Evolutionary conservation across 2,888 invertebrate species (phyloP), one percentile per base, ranked within the genome.

Genomic region (Macroteleia sp.): DNA sequence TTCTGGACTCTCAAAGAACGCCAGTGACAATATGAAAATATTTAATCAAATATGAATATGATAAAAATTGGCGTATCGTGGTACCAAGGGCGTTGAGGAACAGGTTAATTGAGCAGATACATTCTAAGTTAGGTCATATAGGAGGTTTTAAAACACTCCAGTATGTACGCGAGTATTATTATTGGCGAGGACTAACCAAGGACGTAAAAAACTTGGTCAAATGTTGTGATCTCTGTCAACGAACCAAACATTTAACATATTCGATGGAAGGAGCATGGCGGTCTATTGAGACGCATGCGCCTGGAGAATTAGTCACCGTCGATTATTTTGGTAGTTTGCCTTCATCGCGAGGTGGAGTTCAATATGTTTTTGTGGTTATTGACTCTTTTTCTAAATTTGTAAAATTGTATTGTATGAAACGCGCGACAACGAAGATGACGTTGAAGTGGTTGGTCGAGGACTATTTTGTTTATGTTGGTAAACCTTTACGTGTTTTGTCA

Each of bases 251-350:
- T 17, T 30, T 62, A 12, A 56, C 34, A 9, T 36, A 64, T 19
- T 20, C 56, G 3, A 64, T 57, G 73, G 34, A 41, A n/a, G 48
- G 44, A n/a, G 34, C 0, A 14, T 67, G 22, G 2, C 10, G 34
- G 19, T 39, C 41, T 5, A 57, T 74, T 8, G 9, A 25, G 5
- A 12, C 12, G 6, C 1, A 10, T 4, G 14, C 5, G 16, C 62
- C 46, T 10, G 34, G 41, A 2, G 74, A 78, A 20, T 20, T 75
- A 14, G 42, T 78, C n/a, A 46, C 59, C 1, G 54, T 70, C 1
- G 78, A 75, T 32, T 78, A 70, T 59, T 78, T 57, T 64, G 66
- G 78, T 14, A 54, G 50, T n/a, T 22, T 78, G 10, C 70, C 79
- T 1, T 19, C 44, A 12, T 79, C 79, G 2, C 12, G 32, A 25